Evolutionary conservation across 2,888 invertebrate species (phyloP), one percentile per base, ranked within the genome.

Genomic region (Atrina japonica): DNA sequence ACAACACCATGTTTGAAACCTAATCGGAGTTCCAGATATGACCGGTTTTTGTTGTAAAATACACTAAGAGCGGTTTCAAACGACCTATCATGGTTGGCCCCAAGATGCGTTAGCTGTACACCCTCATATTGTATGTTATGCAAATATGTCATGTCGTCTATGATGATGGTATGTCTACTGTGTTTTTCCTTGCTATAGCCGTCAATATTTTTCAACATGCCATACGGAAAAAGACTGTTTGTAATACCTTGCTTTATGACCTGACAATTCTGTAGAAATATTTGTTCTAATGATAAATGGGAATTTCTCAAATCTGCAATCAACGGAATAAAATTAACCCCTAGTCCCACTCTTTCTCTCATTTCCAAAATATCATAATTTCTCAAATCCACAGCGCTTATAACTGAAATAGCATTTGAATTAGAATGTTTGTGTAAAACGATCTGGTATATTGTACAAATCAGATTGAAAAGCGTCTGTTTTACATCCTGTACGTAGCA

Each of bases 381-480:
- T 7, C 63, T 49, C 63, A 63, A 23, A 27, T 63, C 63, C 9
- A 52, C 41, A 14, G 40, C 41, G 25, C 49, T 63, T 14, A 63
- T 21, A 3, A 40, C 14, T 16, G 52, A 50, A 14, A 52, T 21
- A 23, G 35, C 35, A 27, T 29, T 23, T 18, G 41, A 27, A 25
- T 45, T 40, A n/a, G 53, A 27, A 18, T 55, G 29, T 29, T 43
- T 18, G 18, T 41, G 18, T 18, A 29, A 55, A 23, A 21, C 21
- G 29, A 43, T 45, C 18, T 43, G 43, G 27, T 21, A 43, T 43
- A 27, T 29, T 29, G 40, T 27, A 14, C 27, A 43, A 25, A 65
- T 29, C 2, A 59, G 27, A 14, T 11, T 29, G 29, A 41, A 30
- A 18, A 55, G 16, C 7, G 30, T 25, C 30, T 29, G 27, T 18